A percentile compares a stretch with the other conserved stretches of the same genome.
These are phyloP conservation scores for Eristalinus aeneus DNA, from an alignment of 2,888 invertebrate species.

Conservation along the genomic window DNA sequence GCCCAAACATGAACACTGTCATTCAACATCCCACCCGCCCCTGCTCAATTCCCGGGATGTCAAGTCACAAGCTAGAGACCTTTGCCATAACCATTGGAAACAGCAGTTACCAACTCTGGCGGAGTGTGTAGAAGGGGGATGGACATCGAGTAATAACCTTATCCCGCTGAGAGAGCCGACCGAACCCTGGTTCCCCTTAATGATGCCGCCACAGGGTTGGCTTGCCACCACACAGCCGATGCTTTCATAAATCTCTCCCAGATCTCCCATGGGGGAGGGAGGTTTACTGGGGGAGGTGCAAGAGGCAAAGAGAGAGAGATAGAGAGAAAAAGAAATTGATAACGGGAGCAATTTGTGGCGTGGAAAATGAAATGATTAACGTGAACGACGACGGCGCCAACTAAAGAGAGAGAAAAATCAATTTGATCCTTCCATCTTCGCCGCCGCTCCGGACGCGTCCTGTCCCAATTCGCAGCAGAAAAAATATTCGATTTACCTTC, in stretches of 20 bases:
- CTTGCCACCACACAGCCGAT: neutral
- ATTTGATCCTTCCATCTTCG: conserved; percentile 6
- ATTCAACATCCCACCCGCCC: conserved; percentile 7
- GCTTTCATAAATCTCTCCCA: neutral
- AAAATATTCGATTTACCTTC: conserved; percentile 16
- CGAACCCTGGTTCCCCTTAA: conserved; percentile 28
- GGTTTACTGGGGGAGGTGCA: neutral
- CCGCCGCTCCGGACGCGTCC: neutral
- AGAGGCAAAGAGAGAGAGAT: neutral
- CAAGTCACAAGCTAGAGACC: neutral
- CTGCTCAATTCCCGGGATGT: neutral
- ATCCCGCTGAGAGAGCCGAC: conserved; percentile 37
- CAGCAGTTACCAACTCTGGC: conserved; percentile 17
- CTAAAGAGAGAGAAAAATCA: conserved; percentile 27
- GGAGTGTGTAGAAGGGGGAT: neutral
- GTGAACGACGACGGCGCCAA: conserved; percentile 5
- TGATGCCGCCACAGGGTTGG: conserved; percentile 25
- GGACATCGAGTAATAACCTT: conserved; percentile 26
- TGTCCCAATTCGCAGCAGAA: neutral
- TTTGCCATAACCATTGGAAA: neutral
- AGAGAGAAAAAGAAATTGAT: conserved; percentile 20
- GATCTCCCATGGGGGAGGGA: neutral
- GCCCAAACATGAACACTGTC: conserved; percentile 52
- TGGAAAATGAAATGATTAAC: conserved; percentile 58
- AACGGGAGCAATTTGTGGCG: conserved; percentile 48